Base-by-base conservation (phyloP, 1,140 invertebrate genomes). In the Dufourea novaeangliae region DNA sequence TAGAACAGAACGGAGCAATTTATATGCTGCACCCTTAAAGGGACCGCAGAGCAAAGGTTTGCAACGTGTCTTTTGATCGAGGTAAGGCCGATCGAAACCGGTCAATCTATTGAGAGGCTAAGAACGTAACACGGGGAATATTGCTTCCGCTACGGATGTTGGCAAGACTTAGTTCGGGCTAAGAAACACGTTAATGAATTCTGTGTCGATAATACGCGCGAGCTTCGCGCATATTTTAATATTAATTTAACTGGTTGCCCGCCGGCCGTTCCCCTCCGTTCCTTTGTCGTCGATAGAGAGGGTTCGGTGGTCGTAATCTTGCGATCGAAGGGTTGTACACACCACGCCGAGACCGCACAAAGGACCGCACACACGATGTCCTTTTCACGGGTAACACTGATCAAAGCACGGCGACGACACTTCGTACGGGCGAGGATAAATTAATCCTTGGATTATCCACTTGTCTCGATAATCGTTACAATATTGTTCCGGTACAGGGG, bases 101-200 rank as follows among this genome's bases (percentile, higher is more conserved):
- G 50, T 67, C 72, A 74, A 32, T 25, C n/a, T 76, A 76, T 68
- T 41, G 64, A 54, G 25, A 27, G 32, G 61, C 70, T 22, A 22
- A 44, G 32, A 46, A 63, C 59, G 32, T 34, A 57, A 68, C 63
- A 68, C 64, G 52, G 25, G 54, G 71, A 75, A 75, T 75, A 74
- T 74, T 74, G 72, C 72, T 75, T 75, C 52, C 63, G 46, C 39
- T 2, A 14, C 27, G 4, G n/a, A 12, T 7, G 34, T 27, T 22
- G 34, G 17, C n/a, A 39, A 37, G 54, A 32, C 34, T n/a, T n/a
- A 1, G 29, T 7, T 12, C n/a, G 54, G 59, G 66, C 69, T 76
- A 76, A 76, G 73, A 76, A n/a, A 76, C 73, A 54, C 73, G 73
- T 32, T 76, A 69, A 76, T 69, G 54, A 69, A 76, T 76, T 76